These are phyloP conservation scores for Macrocentrus cingulum DNA, from an alignment of 1,140 invertebrate genomes.

Conservation along the genomic window DNA sequence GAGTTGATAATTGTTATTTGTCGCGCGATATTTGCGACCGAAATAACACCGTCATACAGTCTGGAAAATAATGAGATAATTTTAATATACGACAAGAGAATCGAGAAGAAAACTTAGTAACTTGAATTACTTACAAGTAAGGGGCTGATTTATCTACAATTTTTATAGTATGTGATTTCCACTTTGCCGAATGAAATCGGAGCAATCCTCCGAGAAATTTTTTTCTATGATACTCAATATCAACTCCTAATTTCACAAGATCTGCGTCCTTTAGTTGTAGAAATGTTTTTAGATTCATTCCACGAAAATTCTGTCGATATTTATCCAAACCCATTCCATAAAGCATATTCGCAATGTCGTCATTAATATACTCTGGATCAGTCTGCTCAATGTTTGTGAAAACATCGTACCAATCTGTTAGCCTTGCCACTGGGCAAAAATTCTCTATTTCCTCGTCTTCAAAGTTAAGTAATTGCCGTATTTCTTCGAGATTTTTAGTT, in stretches of 20 bases:
- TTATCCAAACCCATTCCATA: constrained; percentile 62
- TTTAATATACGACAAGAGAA: constrained; percentile 5
- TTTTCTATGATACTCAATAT: constrained; percentile 60
- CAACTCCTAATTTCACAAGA: constrained; percentile 57
- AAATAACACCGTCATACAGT: constrained; percentile 39
- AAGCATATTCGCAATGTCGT: constrained; percentile 49
- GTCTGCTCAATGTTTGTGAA: constrained; percentile 36
- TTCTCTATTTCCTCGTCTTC: constrained; percentile 20
- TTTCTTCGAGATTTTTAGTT: constrained; percentile 49
- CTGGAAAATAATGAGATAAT: constrained; percentile 33
- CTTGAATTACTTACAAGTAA: constrained; percentile 33
- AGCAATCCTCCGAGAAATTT: constrained; percentile 54
- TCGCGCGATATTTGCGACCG: constrained; percentile 38
- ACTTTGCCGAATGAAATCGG: constrained; percentile 59
- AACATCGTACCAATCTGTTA: constrained; percentile 42
- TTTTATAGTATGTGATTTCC: constrained; percentile 50
- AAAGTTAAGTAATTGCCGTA: constrained; percentile 6
- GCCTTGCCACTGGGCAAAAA: constrained; percentile 23
- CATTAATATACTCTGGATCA: constrained; percentile 33
- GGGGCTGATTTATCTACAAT: constrained; percentile 28
- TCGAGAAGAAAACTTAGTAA: constrained; percentile 4
- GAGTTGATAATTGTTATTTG: constrained; percentile 45
- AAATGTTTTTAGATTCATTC: constrained; percentile 59
- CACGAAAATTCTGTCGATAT: constrained; percentile 50
- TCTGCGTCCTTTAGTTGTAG: constrained; percentile 59